These are phyloP conservation scores for Drosophila nr. perissopoda DNA, from an alignment of 2,888 invertebrate genomes.

Conservation along the genomic window DNA sequence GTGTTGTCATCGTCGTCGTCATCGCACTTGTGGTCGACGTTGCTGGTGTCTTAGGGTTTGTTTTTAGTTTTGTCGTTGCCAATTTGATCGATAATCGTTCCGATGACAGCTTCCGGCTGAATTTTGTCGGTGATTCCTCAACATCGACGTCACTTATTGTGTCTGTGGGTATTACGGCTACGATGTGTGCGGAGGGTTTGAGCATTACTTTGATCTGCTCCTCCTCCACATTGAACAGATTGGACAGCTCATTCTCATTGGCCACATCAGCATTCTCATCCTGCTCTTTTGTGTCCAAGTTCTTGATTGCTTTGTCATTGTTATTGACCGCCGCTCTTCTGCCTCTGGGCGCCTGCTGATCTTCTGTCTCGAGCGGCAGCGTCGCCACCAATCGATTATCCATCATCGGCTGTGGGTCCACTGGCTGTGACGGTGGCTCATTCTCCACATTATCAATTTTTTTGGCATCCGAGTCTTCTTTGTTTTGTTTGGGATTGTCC, in stretches of 20 bases:
- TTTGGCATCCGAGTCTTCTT: not conserved
- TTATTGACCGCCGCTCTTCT: too few relatives aligned
- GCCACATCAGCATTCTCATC: not conserved
- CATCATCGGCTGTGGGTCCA: not conserved
- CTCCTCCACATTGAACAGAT: not conserved
- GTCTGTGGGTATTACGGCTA: conserved; percentile 30
- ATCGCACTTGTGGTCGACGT: not conserved
- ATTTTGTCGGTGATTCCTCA: not conserved
- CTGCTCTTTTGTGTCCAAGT: not conserved
- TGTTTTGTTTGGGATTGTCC: not conserved
- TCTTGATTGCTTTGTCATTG: too few relatives aligned
- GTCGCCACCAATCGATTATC: too few relatives aligned
- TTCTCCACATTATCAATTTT: conserved; percentile 35
- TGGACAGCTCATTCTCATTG: not conserved
- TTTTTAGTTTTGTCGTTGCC: not conserved
- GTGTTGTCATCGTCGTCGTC: not conserved
- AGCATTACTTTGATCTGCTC: conserved; percentile 51
- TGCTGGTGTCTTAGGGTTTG: not conserved
- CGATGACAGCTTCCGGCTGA: not conserved
- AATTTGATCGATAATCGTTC: conserved; percentile 21
- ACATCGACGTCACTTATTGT: not conserved
- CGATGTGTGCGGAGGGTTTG: conserved; percentile 41
- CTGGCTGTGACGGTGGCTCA: conserved; percentile 25
- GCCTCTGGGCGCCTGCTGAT: too few relatives aligned
- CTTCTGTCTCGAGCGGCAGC: too few relatives aligned